Evolutionary conservation across 2,113 vertebrate species (phyloP).

Genomic region (Oostethus manadensis): DNA sequence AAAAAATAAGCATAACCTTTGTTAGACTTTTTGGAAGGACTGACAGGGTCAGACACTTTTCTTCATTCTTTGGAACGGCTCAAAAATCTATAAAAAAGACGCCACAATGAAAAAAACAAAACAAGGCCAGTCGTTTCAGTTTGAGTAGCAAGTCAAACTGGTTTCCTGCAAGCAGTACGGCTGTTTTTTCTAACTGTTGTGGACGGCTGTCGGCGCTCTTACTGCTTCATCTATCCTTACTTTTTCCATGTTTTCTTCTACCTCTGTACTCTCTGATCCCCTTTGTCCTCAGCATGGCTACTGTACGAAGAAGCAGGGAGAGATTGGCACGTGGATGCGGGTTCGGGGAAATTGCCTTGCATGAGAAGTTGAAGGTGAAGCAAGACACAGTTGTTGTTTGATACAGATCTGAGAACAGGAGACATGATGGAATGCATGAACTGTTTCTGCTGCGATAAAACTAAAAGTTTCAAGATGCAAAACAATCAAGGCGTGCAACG

Average conservation of each 20-base stretch:
- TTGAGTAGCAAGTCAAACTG: conserved; percentile 39
- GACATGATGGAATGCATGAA: conserved; percentile 23
- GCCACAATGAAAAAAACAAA: too few species aligned
- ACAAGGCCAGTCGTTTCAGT: background rate
- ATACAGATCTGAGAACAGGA: conserved; percentile 35
- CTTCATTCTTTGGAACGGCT: too few species aligned
- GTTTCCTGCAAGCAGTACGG: conserved; percentile 43
- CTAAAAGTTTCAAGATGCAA: conserved; percentile 26
- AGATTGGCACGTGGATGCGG: conserved; percentile 39
- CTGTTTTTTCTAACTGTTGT: conserved; percentile 32
- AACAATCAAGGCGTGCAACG: background rate
- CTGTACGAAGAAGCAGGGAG: conserved; percentile 34
- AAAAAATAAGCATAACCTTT: too few species aligned
- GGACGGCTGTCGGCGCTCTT: conserved; percentile 45
- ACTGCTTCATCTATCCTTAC: conserved; percentile 18
- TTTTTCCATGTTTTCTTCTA: background rate
- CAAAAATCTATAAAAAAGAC: too few species aligned
- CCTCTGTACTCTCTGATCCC: background rate
- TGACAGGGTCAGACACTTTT: too few species aligned
- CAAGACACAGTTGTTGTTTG: conserved; percentile 14
- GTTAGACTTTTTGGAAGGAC: too few species aligned
- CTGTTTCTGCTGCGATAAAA: conserved; percentile 35
- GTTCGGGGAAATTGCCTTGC: conserved; percentile 18
- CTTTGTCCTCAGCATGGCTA: conserved; percentile 30
- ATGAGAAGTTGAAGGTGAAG: background rate